Conservation (phyloP, 2,888 invertebrate genomes). For the Pristionchus fissidentatus region DNA sequence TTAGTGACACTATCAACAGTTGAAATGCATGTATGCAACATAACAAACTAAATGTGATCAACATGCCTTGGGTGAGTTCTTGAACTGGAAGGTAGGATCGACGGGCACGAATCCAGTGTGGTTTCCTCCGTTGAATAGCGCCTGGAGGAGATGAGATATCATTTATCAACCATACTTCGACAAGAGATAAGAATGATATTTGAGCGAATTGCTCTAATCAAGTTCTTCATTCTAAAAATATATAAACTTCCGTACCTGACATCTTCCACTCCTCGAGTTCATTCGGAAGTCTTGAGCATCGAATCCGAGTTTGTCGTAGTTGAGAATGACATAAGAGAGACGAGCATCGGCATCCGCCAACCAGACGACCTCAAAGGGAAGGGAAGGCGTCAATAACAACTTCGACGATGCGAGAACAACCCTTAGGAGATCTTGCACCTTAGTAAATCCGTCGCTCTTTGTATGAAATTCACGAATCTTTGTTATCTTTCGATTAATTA, state of each 20-base stretch:
- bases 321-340: conserved; percentile 91
- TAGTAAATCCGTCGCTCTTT: neutral
- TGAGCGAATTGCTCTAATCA: neutral
- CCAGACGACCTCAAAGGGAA: conserved; percentile 64
- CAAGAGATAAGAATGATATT: neutral
- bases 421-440: neutral
- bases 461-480: too few species aligned
- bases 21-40: neutral
- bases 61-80: conserved; percentile 74
- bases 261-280: conserved; percentile 73
- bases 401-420: too few species aligned
- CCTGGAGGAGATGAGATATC: conserved; percentile 57
- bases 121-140: conserved; percentile 75
- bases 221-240: neutral
- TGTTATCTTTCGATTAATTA: neutral
- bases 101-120: conserved; percentile 74
- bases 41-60: conserved; percentile 25
- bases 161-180: neutral
- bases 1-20: neutral
- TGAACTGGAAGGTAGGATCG: conserved; percentile 74
- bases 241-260: conserved; percentile 62
- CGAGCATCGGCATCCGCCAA: conserved; percentile 86
- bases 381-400: neutral
- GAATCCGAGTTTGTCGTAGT: conserved; percentile 92
- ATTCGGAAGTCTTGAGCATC: conserved; percentile 81